These are phyloP conservation scores for Alexandromys fortis DNA, from an alignment of 2,113 vertebrate genomes.

Conservation along the genomic window DNA sequence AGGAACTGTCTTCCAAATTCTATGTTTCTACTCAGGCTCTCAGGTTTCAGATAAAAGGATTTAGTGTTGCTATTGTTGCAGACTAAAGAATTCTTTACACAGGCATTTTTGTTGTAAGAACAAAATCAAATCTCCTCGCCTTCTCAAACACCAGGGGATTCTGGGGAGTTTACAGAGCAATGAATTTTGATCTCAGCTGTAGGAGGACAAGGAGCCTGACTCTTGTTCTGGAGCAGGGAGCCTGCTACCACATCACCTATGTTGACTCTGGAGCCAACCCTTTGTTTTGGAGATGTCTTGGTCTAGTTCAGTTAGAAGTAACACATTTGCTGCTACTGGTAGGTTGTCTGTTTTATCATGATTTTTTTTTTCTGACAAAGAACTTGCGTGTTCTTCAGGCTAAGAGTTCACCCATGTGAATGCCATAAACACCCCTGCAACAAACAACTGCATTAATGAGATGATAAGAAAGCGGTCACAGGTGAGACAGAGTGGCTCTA, in stretches of 20 bases:
- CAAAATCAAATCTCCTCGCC: conserved; percentile 70
- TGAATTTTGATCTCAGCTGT: conserved; percentile 27
- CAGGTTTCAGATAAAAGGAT: conserved; percentile 74
- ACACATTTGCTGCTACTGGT: neutral
- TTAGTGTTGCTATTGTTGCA: conserved; percentile 66
- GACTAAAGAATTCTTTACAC: conserved; percentile 71
- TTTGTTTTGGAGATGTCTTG: neutral
- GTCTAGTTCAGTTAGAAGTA: neutral
- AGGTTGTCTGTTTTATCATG: no score
- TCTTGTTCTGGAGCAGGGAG: neutral
- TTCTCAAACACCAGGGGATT: conserved; percentile 63
- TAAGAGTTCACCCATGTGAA: neutral
- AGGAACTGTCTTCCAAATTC: conserved; percentile 65
- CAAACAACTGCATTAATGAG: neutral
- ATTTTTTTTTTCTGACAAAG: neutral
- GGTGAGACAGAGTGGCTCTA: accelerated
- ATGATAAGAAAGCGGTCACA: neutral
- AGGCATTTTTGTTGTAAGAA: conserved; percentile 60
- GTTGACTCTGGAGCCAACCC: neutral
- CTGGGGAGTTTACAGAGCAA: conserved; percentile 45
- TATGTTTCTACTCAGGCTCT: conserved; percentile 57
- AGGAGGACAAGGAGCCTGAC: neutral
- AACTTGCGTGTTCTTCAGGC: neutral
- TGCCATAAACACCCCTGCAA: no score
- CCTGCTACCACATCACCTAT: neutral